Base-by-base conservation (phyloP, 35 echinoderm and acorn worm species). In the Nesometra sesokonis region DNA sequence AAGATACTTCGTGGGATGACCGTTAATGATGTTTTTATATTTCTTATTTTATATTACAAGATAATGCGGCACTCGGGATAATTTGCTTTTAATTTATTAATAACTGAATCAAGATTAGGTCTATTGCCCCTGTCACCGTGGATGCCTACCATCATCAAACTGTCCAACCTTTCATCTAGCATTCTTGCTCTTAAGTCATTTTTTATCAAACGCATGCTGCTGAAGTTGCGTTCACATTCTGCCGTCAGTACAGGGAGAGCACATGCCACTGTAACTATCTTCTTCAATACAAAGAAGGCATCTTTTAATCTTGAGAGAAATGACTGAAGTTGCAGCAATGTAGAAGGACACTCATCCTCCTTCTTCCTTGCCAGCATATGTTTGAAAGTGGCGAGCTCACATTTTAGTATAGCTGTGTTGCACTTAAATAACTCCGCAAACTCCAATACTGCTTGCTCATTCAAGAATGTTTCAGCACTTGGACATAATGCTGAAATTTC, bases 211-310 rank as follows among this genome's bases (percentile, higher is more conserved):
- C 82, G 5, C 84, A 85, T 85, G n/a, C 39, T 57, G 32, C 39
- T 85, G 17, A 85, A 85, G 43, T 85, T 85, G n/a, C 37, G 84
- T 85, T 85, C 39, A 85, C 84, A 47, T 76, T 85, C 47, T 34
- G 82, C 82, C 43, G 82, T 40, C 3, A 35, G 43, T 11, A 84
- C 82, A 9, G 82, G 82, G 17, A 84, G 82, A 11, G 39, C 82
- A 43, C 82, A 84, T 43, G 82, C 84, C 7, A 85, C 31, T 33
- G 43, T 57, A 0, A 47, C 43, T 29, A 85, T 30, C 30, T 57
- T 47, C 40, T 85, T 9, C n/a, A 85, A 46, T 33, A 57, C 39
- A 85, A 85, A 47, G 43, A 85, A 52, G 13, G 11, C 84, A 2
- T 85, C 84, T n/a, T 36, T 85, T 40, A 85, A 13, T 34, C 57